Evolutionary conservation across 92 coral and sea anemone species (phyloP), one percentile per base, ranked within the genome.

Genomic region (Virgularia gustaviana): DNA sequence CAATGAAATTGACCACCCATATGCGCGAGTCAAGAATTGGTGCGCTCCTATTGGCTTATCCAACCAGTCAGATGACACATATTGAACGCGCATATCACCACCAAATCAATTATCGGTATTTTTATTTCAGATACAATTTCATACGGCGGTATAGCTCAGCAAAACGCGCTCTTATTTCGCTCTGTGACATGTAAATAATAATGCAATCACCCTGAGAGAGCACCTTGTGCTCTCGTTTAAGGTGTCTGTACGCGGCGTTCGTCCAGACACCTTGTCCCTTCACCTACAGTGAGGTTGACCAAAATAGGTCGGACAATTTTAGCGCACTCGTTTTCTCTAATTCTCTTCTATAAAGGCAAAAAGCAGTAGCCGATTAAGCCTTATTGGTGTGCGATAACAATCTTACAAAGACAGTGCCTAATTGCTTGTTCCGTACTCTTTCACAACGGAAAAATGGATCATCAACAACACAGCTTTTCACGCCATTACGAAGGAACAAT

Each of bases 1-100:
- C 75, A 19, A 49, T 20, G 55, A 66, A 68, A 49, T 68, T 68
- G 75, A 49, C 60, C 75, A 68, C 75, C 73, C 73, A 66, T 45
- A 15, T 12, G 25, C 70, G 27, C 35, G 25, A 9, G 43, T 25
- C 60, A 30, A 33, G 22, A 15, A 51, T 3, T 31, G 22, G 44
- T n/a, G 57, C 73, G 9, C 22, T n/a, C 32, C 51, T 42, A 68
- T 68, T 68, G 75, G 75, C 32, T 32, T 31, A 68, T n/a, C 15
- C 32, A 11, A 59, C 4, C 23, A 4, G 45, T 51, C 43, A 51
- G 43, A 31, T 49, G 75, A 68, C 75, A 49, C 60, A 67, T 68
- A 68, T 68, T 49, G 49, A 66, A 66, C 47, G 36, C 37, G 41
- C 30, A 57, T 36, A 66, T 66, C 36, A 49, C 75, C 75, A 68